Evolutionary conservation across 2,888 invertebrate genomes (phyloP).

Genomic region (Seira sanloemensis): DNA sequence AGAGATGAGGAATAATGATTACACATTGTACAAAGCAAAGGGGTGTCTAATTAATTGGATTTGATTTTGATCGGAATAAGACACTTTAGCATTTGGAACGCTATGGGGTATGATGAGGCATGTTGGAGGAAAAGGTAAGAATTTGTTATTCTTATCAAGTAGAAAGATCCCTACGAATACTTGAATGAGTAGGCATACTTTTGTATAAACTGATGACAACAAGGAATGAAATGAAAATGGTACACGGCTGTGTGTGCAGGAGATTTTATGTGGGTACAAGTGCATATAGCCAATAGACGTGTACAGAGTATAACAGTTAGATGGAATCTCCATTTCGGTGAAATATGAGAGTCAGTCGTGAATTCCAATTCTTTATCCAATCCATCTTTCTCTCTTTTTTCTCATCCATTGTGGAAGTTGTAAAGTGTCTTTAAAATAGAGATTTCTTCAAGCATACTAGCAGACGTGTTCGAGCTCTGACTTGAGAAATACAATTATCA

Average conservation of each 20-base stretch:
- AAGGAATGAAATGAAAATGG: not conserved
- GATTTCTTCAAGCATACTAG: too few relatives aligned
- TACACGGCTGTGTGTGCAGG: too few relatives aligned
- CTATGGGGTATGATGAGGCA: conserved; percentile 18
- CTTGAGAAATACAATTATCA: too few relatives aligned
- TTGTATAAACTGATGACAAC: not conserved
- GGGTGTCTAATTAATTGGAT: conserved; percentile 74
- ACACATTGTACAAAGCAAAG: conserved; percentile 65
- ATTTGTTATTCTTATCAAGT: not conserved
- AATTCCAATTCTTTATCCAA: conserved; percentile 48
- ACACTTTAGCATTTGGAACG: conserved; percentile 36
- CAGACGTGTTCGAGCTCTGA: too few relatives aligned
- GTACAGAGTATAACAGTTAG: conserved; percentile 1
- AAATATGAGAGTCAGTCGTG: conserved; percentile 50
- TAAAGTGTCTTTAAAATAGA: too few relatives aligned
- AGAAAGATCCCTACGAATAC: not conserved
- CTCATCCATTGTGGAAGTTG: conserved; percentile 53
- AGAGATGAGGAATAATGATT: conserved; percentile 57
- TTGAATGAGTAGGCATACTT: not conserved
- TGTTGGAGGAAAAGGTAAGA: conserved; percentile 12
- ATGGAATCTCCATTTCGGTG: conserved; percentile 55
- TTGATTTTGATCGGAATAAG: conserved; percentile 70
- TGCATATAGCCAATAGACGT: not conserved
- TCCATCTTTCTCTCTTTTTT: conserved; percentile 39
- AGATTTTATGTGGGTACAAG: not conserved